Base-by-base conservation (phyloP, 2,888 invertebrate genomes). In the Escarpia spicata region DNA sequence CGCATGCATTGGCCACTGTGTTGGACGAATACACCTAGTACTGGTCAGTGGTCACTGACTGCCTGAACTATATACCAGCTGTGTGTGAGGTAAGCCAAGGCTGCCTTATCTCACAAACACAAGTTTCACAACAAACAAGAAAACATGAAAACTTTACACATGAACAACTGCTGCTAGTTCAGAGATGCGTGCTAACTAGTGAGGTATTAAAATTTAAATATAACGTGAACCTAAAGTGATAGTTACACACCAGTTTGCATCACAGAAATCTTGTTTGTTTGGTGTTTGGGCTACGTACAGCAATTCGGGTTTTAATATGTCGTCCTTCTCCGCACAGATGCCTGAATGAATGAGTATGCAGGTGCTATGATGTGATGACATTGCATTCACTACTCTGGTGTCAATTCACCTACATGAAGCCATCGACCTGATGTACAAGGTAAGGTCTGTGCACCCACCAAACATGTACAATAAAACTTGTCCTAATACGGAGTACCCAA, bases 171-270 rank as follows among this genome's bases (percentile, higher is more conserved):
- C 75, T 75, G n/a, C 75, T 75, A 75, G 6, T 75, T 75, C 19
- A 26, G 75, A 4, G n/a, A 75, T 26, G 75, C 75, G 15, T 75
- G 75, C 75, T 26, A 75, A 75, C 75, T 75, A 75, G 75, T 75
- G 75, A 75, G 75, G 75, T 75, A 75, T 75, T 75, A 75, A 75
- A 75, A 75, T 75, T 19, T 75, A 75, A 75, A 75, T 75, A 75
- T 26, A 75, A 75, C 75, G 75, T 75, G 75, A 75, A 75, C 75
- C 75, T 75, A 75, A 75, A 75, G 75, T 75, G 75, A 75, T 75
- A 75, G 75, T 75, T 75, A 26, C n/a, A 75, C 75, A 75, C 75
- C 75, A 75, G 75, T 60, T 19, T 60, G 15, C 75, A 75, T 75
- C 75, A 75, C 75, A 75, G 75, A 75, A n/a, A 75, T 26, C 75